Evolutionary conservation across 2,797 vertebrate species (phyloP).

Genomic region (Typhlichthys eigenmanni): DNA sequence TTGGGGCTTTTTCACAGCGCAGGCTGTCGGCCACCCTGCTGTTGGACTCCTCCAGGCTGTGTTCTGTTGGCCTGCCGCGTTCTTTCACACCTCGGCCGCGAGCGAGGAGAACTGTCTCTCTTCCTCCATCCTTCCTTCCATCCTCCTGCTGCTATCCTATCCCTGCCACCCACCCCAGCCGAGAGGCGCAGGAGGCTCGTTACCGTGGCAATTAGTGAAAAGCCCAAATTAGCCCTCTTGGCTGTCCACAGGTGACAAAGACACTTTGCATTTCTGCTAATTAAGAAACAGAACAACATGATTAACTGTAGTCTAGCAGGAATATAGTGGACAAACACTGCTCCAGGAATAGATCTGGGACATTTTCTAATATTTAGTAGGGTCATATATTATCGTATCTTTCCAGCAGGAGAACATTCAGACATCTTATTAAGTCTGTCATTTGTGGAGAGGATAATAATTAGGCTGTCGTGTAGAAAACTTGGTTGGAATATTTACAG

Average conservation of each 20-base stretch:
- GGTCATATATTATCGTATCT: slow-evolving; percentile 60
- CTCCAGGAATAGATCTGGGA: slow-evolving; percentile 65
- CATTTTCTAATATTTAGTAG: slow-evolving; percentile 23
- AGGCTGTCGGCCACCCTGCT: slow-evolving; percentile 78
- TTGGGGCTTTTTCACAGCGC: slow-evolving; percentile 78
- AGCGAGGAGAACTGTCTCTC: slow-evolving; percentile 78
- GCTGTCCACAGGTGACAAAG: slow-evolving; percentile 85
- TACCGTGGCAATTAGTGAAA: slow-evolving; percentile 86
- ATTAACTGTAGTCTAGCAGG: slow-evolving; percentile 75
- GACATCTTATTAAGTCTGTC: slow-evolving; percentile 58
- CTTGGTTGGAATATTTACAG: slow-evolving; percentile 38
- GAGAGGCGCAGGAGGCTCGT: slow-evolving; percentile 83
- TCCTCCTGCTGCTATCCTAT: slow-evolving; percentile 75
- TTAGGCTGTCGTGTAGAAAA: slow-evolving; percentile 43
- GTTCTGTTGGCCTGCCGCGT: slow-evolving; percentile 79
- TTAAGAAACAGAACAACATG: slow-evolving; percentile 82
- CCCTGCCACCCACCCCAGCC: slow-evolving; percentile 75
- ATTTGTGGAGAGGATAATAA: slow-evolving; percentile 50
- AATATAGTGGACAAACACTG: slow-evolving; percentile 66
- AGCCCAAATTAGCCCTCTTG: slow-evolving; percentile 84
- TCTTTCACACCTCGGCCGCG: slow-evolving; percentile 81
- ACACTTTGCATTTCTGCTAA: slow-evolving; percentile 83
- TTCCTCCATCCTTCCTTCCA: slow-evolving; percentile 64
- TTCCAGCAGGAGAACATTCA: slow-evolving; percentile 63
- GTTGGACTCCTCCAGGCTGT: slow-evolving; percentile 80